A percentile compares a stretch with the other conserved stretches of the same genome.
Evolutionary conservation across 2,888 invertebrate species (phyloP).

Genomic region (Xylophagus ater): DNA sequence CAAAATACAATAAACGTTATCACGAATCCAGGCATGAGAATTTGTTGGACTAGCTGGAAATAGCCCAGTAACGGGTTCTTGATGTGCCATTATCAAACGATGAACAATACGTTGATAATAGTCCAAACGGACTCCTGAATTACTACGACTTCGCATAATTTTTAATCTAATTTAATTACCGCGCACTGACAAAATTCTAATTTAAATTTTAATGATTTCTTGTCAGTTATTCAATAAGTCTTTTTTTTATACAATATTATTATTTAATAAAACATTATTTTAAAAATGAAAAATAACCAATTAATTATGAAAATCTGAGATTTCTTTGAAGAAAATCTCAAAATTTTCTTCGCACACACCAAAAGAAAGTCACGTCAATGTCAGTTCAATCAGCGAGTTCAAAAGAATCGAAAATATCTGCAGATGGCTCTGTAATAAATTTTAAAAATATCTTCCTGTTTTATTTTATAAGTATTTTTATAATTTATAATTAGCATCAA

Average conservation of each 20-base stretch:
- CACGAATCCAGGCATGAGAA: constrained; percentile 96
- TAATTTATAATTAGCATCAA: too few relatives aligned
- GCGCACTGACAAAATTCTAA: constrained; percentile 4
- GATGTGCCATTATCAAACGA: constrained; percentile 83
- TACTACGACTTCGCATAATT: constrained; percentile 72
- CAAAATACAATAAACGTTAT: constrained; percentile 93
- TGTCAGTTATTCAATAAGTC: too few relatives aligned
- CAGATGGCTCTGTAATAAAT: too few relatives aligned
- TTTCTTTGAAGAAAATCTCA: constrained; percentile 2
- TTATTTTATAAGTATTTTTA: too few relatives aligned
- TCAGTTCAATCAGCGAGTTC: constrained; percentile 30
- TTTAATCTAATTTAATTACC: too few relatives aligned
- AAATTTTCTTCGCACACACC: constrained; percentile 6
- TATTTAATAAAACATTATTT: too few relatives aligned
- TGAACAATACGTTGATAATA: constrained; percentile 92
- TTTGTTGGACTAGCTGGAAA: constrained; percentile 82
- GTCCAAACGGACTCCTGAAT: constrained; percentile 87
- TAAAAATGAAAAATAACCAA: too few relatives aligned
- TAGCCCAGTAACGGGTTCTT: constrained; percentile 94
- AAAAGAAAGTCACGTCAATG: constrained; percentile 27
- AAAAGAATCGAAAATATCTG: too few relatives aligned
- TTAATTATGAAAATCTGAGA: constrained; percentile 2
- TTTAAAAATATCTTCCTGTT: too few relatives aligned
- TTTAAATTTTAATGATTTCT: too few relatives aligned
- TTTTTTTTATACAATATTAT: too few relatives aligned